Percentiles rank a stretch among this genome's conserved stretches.
Evolutionary conservation across 2,113 vertebrate species (phyloP).

Genomic region (Tursiops truncatus): DNA sequence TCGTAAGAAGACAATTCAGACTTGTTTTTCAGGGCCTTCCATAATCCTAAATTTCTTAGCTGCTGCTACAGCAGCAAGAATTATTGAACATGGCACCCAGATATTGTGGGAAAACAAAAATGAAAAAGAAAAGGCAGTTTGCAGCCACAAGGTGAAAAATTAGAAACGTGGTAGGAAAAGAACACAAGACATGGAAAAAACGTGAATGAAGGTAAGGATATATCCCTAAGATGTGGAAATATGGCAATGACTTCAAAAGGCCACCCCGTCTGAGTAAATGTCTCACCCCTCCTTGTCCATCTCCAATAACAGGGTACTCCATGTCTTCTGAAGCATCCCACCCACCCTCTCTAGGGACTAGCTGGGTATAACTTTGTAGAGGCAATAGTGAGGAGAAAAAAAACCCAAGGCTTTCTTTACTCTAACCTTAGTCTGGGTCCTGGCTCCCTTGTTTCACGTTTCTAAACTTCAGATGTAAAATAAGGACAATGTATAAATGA

Average conservation of each 20-base stretch:
- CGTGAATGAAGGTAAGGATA: neutral
- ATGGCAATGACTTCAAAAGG: neutral
- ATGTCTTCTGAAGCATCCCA: neutral
- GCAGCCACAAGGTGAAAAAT: neutral
- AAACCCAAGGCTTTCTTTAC: neutral
- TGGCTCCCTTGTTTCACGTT: neutral
- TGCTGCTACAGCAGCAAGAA: neutral
- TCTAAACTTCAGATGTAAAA: neutral
- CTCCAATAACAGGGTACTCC: rapidly evolving
- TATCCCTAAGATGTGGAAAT: neutral
- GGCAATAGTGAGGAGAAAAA: neutral
- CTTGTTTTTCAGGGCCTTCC: slow-evolving; percentile 50
- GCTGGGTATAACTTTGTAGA: neutral
- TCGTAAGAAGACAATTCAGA: slow-evolving; percentile 57
- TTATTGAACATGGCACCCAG: neutral
- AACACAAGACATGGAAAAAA: neutral
- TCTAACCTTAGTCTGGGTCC: neutral
- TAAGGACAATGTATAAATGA: neutral
- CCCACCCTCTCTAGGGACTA: neutral
- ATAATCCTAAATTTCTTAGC: neutral
- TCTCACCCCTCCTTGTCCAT: neutral
- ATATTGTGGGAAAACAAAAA: neutral
- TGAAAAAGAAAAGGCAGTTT: neutral
- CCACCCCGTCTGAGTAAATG: neutral
- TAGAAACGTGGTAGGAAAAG: neutral